Conservation (phyloP, 64 coral and sea anemone genomes). For the Porites lutea region DNA sequence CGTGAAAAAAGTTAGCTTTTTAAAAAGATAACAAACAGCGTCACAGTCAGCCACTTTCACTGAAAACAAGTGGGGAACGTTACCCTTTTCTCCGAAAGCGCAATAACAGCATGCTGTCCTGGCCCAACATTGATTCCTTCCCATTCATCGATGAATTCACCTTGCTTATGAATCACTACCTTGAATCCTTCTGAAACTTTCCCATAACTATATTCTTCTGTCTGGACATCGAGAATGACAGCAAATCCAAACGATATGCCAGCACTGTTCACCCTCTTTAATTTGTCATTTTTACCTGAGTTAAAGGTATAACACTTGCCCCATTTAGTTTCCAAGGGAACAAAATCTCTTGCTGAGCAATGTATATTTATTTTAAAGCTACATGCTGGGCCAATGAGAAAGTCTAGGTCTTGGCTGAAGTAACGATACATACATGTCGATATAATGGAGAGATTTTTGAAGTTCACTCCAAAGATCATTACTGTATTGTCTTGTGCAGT, state of each 20-base stretch:
- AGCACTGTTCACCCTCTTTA: not conserved
- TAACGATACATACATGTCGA: constrained; percentile 20
- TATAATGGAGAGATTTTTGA: not conserved
- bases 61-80: too few relatives aligned
- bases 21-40: too few relatives aligned
- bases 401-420: constrained; percentile 23
- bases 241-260: constrained; percentile 46
- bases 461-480: constrained; percentile 24
- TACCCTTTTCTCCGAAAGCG: constrained; percentile 51
- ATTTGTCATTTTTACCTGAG: constrained; percentile 34
- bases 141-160: constrained; percentile 68
- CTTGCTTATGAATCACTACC: constrained; percentile 58
- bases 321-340: constrained; percentile 37
- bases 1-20: too few relatives aligned
- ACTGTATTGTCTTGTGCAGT: constrained; percentile 62
- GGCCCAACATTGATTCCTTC: constrained; percentile 65
- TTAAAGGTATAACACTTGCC: constrained; percentile 79
- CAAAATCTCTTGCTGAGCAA: constrained; percentile 32
- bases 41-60: too few relatives aligned
- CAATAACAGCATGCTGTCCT: constrained; percentile 48
- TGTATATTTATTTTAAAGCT: too few relatives aligned
- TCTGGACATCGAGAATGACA: constrained; percentile 37
- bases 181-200: constrained; percentile 56
- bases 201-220: constrained; percentile 35
- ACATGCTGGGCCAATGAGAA: not conserved